Conservation (phyloP, 2,113 vertebrate genomes). For the Labeo rohita region DNA sequence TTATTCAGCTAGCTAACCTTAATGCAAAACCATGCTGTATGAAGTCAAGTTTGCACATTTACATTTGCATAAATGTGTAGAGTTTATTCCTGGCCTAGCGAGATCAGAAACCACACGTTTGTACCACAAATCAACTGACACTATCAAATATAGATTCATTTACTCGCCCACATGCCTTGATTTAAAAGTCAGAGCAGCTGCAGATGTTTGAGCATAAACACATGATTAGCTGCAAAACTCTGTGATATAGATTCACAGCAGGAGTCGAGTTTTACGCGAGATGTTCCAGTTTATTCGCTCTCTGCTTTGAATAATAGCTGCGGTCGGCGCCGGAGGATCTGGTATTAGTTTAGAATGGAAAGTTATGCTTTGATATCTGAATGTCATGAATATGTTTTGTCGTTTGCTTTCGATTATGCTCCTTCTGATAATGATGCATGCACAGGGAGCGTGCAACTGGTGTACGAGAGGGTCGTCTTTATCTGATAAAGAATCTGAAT, state of each 20-base stretch:
- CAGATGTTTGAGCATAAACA: slow-evolving; percentile 43
- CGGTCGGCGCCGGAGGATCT: not conserved
- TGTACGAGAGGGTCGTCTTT: not conserved
- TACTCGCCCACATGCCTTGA: not conserved
- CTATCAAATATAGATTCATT: not conserved
- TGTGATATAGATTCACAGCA: not conserved
- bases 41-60: not conserved
- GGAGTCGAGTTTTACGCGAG: not conserved
- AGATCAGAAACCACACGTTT: not conserved
- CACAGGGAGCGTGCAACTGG: not conserved
- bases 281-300: not conserved
- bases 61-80: not conserved
- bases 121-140: slow-evolving; percentile 11
- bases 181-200: not conserved
- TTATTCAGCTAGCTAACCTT: not conserved
- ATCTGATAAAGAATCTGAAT: not conserved
- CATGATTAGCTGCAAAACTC: slow-evolving; percentile 16
- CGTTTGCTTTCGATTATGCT: not conserved
- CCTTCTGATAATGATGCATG: not conserved
- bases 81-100: not conserved
- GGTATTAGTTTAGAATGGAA: not conserved
- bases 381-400: not conserved
- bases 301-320: not conserved
- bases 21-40: not conserved
- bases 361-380: slow-evolving; percentile 11